Evolutionary conservation across 2,888 invertebrate genomes (phyloP).

Genomic region (Chouioia cunea): DNA sequence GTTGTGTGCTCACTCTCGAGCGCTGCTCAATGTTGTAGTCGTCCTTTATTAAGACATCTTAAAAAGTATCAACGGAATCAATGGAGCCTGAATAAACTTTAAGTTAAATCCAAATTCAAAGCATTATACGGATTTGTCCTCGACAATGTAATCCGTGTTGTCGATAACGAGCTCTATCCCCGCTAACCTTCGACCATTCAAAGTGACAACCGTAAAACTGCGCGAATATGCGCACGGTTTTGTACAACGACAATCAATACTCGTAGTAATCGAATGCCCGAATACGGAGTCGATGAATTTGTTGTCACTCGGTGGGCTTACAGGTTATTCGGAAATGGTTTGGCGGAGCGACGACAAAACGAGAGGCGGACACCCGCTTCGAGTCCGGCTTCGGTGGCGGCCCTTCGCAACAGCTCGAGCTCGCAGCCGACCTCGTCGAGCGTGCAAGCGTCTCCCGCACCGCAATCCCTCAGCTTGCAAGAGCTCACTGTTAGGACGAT

Average conservation of each 20-base stretch:
- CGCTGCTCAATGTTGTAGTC: too few relatives aligned
- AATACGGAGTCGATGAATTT: too few relatives aligned
- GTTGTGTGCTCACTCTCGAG: too few relatives aligned
- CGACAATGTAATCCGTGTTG: slow-evolving; percentile 4
- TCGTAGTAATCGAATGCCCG: too few relatives aligned
- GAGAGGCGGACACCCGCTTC: slow-evolving; percentile 84
- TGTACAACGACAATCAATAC: too few relatives aligned
- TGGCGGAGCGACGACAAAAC: slow-evolving; percentile 67
- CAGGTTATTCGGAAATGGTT: slow-evolving; percentile 67
- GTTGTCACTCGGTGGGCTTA: too few relatives aligned
- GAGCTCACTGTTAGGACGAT: slow-evolving; percentile 86
- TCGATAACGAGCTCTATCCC: background rate
- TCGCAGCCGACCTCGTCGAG: slow-evolving; percentile 71
- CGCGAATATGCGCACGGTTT: too few relatives aligned
- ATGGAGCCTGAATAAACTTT: too few relatives aligned
- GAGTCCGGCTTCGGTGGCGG: slow-evolving; percentile 75
- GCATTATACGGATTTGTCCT: background rate
- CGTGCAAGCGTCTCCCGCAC: slow-evolving; percentile 61
- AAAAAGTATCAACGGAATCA: too few relatives aligned
- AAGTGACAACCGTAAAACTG: background rate
- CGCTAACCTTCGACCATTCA: background rate
- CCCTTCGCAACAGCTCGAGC: slow-evolving; percentile 72
- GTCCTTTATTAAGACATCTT: too few relatives aligned
- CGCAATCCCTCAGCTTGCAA: slow-evolving; percentile 75
- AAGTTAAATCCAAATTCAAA: slow-evolving; percentile 12